These are phyloP conservation scores for Andrena hattorfiana DNA, from an alignment of 2,888 invertebrate species.

Conservation along the genomic window DNA sequence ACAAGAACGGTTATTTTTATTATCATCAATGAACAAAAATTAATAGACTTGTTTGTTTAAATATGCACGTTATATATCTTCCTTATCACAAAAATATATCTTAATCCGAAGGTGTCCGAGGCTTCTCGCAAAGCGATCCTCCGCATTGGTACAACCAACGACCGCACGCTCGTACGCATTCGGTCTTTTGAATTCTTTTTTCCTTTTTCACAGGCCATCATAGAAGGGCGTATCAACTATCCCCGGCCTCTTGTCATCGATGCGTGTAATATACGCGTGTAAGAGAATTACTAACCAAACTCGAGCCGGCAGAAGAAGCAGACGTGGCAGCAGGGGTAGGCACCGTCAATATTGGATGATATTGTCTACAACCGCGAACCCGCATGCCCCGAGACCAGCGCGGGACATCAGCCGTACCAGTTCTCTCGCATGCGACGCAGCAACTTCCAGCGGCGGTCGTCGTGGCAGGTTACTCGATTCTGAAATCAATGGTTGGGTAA, in stretches of 20 bases:
- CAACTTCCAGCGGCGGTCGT: conserved; percentile 96
- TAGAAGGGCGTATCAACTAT: conserved; percentile 49
- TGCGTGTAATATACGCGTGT: conserved; percentile 36
- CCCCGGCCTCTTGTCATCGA: conserved; percentile 46
- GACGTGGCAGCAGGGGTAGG: conserved; percentile 83
- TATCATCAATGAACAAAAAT: conserved; percentile 45
- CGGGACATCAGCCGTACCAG: conserved; percentile 96
- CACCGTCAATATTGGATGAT: conserved; percentile 90
- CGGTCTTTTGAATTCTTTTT: conserved; percentile 1
- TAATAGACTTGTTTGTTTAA: conserved; percentile 38
- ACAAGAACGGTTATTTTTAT: conserved; percentile 44
- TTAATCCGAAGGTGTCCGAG: conserved; percentile 31
- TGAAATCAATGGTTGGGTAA: conserved; percentile 79
- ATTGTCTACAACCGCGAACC: conserved; percentile 96
- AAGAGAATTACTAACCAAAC: conserved; percentile 79
- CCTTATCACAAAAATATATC: conserved; percentile 48
- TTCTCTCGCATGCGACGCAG: conserved; percentile 95
- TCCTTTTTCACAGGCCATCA: conserved; percentile 9
- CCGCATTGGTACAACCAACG: conserved; percentile 16
- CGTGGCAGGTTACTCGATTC: conserved; percentile 96
- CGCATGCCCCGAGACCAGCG: conserved; percentile 96
- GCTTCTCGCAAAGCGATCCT: conserved; percentile 32
- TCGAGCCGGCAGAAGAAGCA: conserved; percentile 82
- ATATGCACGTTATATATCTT: conserved; percentile 43
- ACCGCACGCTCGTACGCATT: conserved; percentile 11